Base-by-base conservation (phyloP, 2,888 invertebrate genomes). In the Hirtodrosophila alboralis region DNA sequence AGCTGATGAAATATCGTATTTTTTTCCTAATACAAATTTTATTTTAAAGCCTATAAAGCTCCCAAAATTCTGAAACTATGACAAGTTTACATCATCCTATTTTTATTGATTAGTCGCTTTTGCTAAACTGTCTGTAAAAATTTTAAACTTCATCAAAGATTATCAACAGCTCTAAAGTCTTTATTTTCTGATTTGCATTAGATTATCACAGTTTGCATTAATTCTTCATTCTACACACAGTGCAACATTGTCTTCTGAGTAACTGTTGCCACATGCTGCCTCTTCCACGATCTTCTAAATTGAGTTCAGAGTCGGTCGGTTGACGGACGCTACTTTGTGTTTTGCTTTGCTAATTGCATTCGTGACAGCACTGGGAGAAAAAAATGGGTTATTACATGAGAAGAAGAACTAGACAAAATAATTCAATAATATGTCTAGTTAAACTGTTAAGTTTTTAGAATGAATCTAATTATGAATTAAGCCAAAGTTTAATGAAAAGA, bases 321-420 rank as follows among this genome's bases (percentile, higher is more conserved):
- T 31, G 48, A 48, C 23, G 23, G 23, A 23, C 54, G 38, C 23
- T 31, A 23, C 23, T 23, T 23, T 23, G 23, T 23, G 23, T 23
- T 23, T 23, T 23, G 44, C 45, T 44, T 47, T 48, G 47, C 34
- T 49, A 41, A 49, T 56, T 56, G 49, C 56, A 49, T 56, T 12
- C 28, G 34, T 30, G 28, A 28, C 40, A 30, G 36, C 56, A 56
- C 56, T 56, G 3, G 10, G n/a, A 49, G 30, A 56, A 56, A 47
- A 31, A 23, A 14, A 5, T 7, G 9, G 7, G 7, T 26, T 18
- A 13, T 18, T 38, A 16, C 12, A 27, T 18, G 1, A 18, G 18
- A 18, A 18, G 2, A 18, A 18, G 5, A 18, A 1, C 3, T 5
- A 10, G 8, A 28, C 23, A 33, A 7, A n/a, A 30, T 18, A n/a